Conservation (phyloP, 1,140 invertebrate species). For the Ericerus pela region DNA sequence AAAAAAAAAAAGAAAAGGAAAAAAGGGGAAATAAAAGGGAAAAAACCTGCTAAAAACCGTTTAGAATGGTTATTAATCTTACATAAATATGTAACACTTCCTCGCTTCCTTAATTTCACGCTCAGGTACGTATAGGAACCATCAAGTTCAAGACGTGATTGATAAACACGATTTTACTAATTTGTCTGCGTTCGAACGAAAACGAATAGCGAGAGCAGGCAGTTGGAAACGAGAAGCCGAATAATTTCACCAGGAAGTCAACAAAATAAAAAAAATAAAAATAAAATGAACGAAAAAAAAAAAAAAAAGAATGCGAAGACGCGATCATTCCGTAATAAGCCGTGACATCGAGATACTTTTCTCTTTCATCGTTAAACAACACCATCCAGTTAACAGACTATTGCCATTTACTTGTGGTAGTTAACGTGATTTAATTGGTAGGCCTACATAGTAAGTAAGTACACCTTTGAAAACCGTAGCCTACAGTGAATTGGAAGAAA, state of each 20-base stretch:
- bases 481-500: no score
- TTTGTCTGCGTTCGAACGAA: constrained; percentile 1
- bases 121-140: neutral
- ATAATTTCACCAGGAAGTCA: constrained; percentile 8
- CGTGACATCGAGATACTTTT: constrained; percentile 4
- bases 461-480: no score
- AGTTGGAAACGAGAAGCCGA: neutral
- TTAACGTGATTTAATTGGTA: neutral
- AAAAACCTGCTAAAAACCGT: neutral
- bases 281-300: neutral
- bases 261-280: neutral
- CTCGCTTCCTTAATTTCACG: constrained; percentile 3
- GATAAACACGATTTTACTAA: constrained; percentile 6
- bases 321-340: constrained; percentile 4
- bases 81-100: neutral
- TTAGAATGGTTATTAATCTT: neutral
- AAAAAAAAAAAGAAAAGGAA: no score
- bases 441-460: no score
- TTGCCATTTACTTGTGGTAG: neutral
- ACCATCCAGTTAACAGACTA: neutral
- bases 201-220: neutral
- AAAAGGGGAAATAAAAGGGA: no score
- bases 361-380: neutral
- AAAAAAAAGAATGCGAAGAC: neutral
- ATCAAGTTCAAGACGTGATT: neutral